Base-by-base conservation (phyloP, 2,113 vertebrate species). In the Chitala chitala region DNA sequence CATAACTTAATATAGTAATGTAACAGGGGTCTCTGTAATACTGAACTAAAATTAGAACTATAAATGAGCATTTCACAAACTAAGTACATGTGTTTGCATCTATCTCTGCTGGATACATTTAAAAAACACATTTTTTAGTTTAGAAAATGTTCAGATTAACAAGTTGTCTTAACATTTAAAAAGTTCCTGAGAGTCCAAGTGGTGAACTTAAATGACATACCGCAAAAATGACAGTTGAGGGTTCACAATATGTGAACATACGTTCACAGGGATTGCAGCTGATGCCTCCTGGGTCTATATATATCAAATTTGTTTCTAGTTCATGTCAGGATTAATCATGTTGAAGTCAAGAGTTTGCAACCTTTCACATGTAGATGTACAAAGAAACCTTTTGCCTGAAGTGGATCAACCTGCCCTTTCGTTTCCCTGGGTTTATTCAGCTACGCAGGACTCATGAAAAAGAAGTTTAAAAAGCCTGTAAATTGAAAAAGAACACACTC, bases 191-290 rank as follows among this genome's bases (percentile, higher is more conserved):
- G 24, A 63, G 26, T 44, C 44, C 20, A 5, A 56, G 26, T 29
- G 24, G 55, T 36, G 44, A 29, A 46, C 42, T 50, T 44, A 73
- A 59, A 31, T 50, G 44, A 50, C 71, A 38, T 33, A 63, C 31
- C 58, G 33, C n/a, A 20, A 50, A 3, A 38, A 69, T 64, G 75
- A 80, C 85, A 81, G 82, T 82, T 80, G 75, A 77, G 78, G 77
- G 80, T 77, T 77, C 77, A 79, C 84, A 82, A 82, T 83, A 80
- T 82, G 83, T 79, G 80, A 82, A 86, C 82, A 75, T 83, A 83
- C 78, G 75, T 84, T 84, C 82, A 83, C 81, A 82, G 78, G 77
- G 80, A 80, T 76, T 77, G 79, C 78, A 78, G 78, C 76, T 44
- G 54, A 69, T 53, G 77, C 63, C 85, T 81, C 82, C 64, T 50